phyloP scores from a whole-genome alignment of 2,797 vertebrate species.

The Lerista edwardsae region DNA sequence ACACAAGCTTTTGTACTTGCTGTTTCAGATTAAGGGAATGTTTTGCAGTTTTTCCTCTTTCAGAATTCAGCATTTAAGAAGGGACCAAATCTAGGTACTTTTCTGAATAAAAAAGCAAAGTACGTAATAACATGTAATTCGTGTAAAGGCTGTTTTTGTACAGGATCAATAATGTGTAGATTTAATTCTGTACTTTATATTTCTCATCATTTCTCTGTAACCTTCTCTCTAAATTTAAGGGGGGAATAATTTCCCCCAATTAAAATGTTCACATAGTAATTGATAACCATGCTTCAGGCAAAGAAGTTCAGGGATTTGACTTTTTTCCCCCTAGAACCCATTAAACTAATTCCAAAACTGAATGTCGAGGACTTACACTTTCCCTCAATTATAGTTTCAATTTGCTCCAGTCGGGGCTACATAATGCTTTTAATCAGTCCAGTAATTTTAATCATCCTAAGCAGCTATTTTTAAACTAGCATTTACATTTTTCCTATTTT shows the following conservation, averaged over 20 bases:
- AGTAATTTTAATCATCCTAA: too few species aligned
- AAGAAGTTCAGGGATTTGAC: background rate
- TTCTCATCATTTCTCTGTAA: constrained; percentile 3
- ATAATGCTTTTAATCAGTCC: too few species aligned
- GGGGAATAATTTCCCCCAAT: background rate
- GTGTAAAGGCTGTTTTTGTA: background rate
- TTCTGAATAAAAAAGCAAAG: constrained; percentile 57
- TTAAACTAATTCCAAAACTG: background rate
- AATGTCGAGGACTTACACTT: background rate
- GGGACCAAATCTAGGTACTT: constrained; percentile 1
- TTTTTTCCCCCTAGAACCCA: background rate
- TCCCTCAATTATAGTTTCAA: background rate
- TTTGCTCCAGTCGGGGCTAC: background rate
- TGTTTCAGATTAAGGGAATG: constrained; percentile 35
- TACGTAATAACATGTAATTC: constrained; percentile 7
- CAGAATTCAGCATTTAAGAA: constrained; percentile 14
- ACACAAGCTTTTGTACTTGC: constrained; percentile 18
- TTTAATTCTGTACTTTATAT: constrained; percentile 8
- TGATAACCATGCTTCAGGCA: background rate
- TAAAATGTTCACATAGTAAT: background rate
- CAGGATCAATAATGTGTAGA: constrained; percentile 20
- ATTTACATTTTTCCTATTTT: background rate
- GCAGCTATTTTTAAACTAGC: background rate
- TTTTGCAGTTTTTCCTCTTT: background rate
- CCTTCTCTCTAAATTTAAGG: constrained; percentile 7